Evolutionary conservation across 2,888 invertebrate species (phyloP).

Genomic region (Ichneumoninae sp.): DNA sequence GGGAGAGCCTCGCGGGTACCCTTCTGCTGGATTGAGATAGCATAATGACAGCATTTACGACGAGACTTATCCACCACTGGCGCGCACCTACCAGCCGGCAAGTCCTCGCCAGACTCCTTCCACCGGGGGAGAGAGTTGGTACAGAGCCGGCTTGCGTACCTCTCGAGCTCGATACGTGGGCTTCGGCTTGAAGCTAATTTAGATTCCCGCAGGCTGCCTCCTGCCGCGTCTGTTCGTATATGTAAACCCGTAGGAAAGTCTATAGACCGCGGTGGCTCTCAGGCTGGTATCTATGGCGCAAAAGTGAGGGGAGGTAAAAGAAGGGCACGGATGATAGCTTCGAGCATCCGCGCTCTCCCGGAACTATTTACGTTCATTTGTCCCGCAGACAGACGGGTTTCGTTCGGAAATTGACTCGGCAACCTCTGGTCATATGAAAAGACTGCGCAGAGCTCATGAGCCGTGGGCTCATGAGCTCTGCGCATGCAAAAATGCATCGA

Average conservation of each 20-base stretch:
- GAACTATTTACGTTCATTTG: conserved; percentile 15
- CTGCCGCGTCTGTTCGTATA: conserved; percentile 12
- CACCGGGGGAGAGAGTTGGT: not conserved
- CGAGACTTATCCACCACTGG: conserved; percentile 73
- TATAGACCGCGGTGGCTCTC: conserved; percentile 3
- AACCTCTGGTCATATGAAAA: not conserved
- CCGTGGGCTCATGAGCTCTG: too few relatives aligned
- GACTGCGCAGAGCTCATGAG: not conserved
- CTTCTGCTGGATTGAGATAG: conserved; percentile 77
- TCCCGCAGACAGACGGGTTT: not conserved
- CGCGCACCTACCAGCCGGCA: conserved; percentile 38
- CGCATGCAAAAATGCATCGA: too few relatives aligned
- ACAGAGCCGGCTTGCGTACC: conserved; percentile 35
- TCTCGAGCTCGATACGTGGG: conserved; percentile 53
- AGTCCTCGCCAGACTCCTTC: conserved; percentile 19
- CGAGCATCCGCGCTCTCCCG: not conserved
- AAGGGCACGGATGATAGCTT: not conserved
- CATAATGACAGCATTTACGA: conserved; percentile 78
- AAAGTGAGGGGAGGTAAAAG: conserved; percentile 7
- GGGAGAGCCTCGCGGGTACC: conserved; percentile 66
- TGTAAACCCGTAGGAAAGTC: conserved; percentile 43
- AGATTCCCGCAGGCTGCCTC: conserved; percentile 9
- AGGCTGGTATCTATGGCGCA: not conserved
- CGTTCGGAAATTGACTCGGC: not conserved
- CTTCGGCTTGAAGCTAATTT: conserved; percentile 50